These are phyloP conservation scores for Psylliodes chrysocephalus DNA, from an alignment of 2,888 invertebrate species.

Conservation along the genomic window DNA sequence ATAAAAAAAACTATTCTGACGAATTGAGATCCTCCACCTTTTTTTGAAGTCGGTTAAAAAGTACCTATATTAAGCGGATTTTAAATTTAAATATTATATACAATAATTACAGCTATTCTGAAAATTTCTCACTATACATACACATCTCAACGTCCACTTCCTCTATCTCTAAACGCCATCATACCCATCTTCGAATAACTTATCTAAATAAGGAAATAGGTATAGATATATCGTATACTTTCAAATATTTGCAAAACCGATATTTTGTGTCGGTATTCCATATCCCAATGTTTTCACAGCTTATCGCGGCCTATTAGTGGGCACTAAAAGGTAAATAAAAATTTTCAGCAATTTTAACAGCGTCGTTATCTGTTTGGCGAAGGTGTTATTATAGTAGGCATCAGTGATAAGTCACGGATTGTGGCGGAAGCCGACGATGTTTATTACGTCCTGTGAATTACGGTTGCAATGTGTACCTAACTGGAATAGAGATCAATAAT, in stretches of 20 bases:
- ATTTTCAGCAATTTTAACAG: slow-evolving; percentile 28
- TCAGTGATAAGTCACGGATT: background rate
- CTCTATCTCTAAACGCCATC: slow-evolving; percentile 13
- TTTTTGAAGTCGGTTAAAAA: too few relatives aligned
- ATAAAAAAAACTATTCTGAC: too few relatives aligned
- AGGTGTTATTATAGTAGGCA: slow-evolving; percentile 10
- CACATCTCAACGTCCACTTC: background rate
- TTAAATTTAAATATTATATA: too few relatives aligned
- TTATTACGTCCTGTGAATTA: too few relatives aligned
- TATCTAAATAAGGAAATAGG: slow-evolving; percentile 26
- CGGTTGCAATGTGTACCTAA: too few relatives aligned
- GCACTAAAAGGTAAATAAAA: slow-evolving; percentile 31
- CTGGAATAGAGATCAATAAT: too few relatives aligned
- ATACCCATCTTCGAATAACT: slow-evolving; percentile 2
- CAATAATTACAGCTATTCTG: too few relatives aligned
- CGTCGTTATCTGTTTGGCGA: slow-evolving; percentile 26
- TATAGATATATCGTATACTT: slow-evolving; percentile 23
- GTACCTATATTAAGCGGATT: too few relatives aligned
- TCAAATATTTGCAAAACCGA: slow-evolving; percentile 48
- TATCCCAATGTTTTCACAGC: slow-evolving; percentile 37
- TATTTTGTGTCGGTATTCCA: slow-evolving; percentile 36
- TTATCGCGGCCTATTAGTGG: slow-evolving; percentile 39
- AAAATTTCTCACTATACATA: background rate
- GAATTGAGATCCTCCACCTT: too few relatives aligned
- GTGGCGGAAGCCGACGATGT: background rate